phyloP scores from a whole-genome alignment of 1,140 invertebrate species.

The Drosophila cardini region DNA sequence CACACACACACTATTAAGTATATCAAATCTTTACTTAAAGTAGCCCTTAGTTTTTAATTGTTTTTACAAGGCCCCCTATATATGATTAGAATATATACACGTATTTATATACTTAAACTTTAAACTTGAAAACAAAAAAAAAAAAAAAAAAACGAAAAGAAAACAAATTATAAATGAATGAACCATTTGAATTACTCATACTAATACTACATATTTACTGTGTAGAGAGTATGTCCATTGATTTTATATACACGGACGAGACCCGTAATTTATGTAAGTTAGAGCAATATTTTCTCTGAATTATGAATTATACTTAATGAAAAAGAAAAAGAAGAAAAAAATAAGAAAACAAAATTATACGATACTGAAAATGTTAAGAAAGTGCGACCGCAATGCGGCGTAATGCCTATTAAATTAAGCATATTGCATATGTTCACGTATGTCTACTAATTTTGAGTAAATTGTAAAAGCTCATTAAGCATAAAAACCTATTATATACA shows the following conservation, averaged over 20 bases:
- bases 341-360: slow-evolving; percentile 5
- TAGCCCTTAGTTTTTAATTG: slow-evolving; percentile 72
- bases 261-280: slow-evolving; percentile 55
- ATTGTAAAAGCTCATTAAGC: slow-evolving; percentile 69
- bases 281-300: slow-evolving; percentile 61
- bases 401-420: slow-evolving; percentile 75
- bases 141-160: too few species aligned
- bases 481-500: slow-evolving; percentile 62
- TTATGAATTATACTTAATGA: slow-evolving; percentile 23
- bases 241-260: slow-evolving; percentile 58
- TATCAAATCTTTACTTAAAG: slow-evolving; percentile 77
- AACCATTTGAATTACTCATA: slow-evolving; percentile 49
- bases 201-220: slow-evolving; percentile 31
- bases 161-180: slow-evolving; percentile 8
- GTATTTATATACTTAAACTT: slow-evolving; percentile 53
- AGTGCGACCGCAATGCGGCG: slow-evolving; percentile 50
- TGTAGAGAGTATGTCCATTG: slow-evolving; percentile 53
- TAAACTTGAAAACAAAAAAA: slow-evolving; percentile 39
- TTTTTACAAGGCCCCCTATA: slow-evolving; percentile 57
- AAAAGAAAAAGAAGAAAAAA: slow-evolving; percentile 1
- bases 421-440: slow-evolving; percentile 59
- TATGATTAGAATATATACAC: slow-evolving; percentile 57
- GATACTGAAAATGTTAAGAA: slow-evolving; percentile 33
- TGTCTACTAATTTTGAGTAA: slow-evolving; percentile 55
- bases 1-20: slow-evolving; percentile 43